These are phyloP conservation scores for Nannobrachium achirus DNA, from an alignment of 2,113 vertebrate genomes.

Conservation along the genomic window DNA sequence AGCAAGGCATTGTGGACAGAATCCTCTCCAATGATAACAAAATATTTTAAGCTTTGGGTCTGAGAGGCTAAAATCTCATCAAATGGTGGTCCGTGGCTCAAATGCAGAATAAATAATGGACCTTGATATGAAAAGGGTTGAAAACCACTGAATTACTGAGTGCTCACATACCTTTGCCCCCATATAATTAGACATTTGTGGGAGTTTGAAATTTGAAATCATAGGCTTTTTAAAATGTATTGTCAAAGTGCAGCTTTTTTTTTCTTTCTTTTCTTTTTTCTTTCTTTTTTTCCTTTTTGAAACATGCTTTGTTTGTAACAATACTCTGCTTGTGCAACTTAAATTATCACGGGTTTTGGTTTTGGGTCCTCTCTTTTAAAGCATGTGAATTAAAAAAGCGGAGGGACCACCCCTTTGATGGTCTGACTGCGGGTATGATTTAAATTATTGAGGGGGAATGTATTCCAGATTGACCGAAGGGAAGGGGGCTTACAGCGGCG, in stretches of 20 bases:
- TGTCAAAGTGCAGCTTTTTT: neutral
- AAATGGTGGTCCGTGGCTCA: too few relatives aligned
- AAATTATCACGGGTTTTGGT: conserved; percentile 37
- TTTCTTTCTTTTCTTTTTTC: conserved; percentile 1
- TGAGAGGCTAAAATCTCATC: too few relatives aligned
- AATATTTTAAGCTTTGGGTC: too few relatives aligned
- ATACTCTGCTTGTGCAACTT: conserved; percentile 39
- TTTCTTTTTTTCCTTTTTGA: conserved; percentile 2
- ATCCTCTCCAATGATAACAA: too few relatives aligned
- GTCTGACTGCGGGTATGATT: conserved; percentile 62
- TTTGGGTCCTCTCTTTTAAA: conserved; percentile 3
- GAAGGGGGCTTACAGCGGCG: conserved; percentile 42
- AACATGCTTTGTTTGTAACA: conserved; percentile 19
- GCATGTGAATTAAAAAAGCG: conserved; percentile 42
- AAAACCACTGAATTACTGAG: too few relatives aligned
- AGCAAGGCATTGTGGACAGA: too few relatives aligned
- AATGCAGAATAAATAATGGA: too few relatives aligned
- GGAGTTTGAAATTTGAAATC: neutral
- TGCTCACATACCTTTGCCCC: neutral
- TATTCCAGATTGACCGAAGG: conserved; percentile 62
- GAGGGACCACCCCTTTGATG: conserved; percentile 55
- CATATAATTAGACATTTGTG: conserved; percentile 3
- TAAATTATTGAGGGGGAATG: conserved; percentile 64
- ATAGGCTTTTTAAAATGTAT: neutral
- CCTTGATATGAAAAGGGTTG: too few relatives aligned